Evolutionary conservation across 2,888 invertebrate species (phyloP).

Genomic region (Slavum lentiscoides): DNA sequence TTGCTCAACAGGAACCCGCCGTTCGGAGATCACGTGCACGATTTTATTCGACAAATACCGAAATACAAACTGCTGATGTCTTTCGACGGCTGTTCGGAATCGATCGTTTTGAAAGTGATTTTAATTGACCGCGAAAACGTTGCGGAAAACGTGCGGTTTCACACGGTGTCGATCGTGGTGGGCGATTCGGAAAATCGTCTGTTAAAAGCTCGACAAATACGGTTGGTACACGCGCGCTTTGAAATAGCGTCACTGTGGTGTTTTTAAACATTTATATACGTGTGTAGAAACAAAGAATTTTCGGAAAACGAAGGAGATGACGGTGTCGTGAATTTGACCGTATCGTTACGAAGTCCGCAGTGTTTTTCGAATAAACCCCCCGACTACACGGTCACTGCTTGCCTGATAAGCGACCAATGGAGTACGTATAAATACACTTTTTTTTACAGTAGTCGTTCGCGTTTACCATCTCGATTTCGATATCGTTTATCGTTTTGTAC

Average conservation of each 20-base stretch:
- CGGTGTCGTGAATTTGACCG: constrained; percentile 14
- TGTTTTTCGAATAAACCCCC: neutral
- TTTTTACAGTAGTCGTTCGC: no score
- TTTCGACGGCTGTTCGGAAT: neutral
- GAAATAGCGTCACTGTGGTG: no score
- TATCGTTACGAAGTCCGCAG: neutral
- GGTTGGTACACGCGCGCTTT: neutral
- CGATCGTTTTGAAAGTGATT: neutral
- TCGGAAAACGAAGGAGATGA: neutral
- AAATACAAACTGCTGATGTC: constrained; percentile 16
- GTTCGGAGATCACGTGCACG: constrained; percentile 70
- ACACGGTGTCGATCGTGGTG: constrained; percentile 32
- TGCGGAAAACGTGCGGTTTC: neutral
- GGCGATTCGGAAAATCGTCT: constrained; percentile 45
- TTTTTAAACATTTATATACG: no score
- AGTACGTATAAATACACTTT: neutral
- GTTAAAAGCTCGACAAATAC: constrained; percentile 23
- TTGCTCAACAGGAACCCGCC: constrained; percentile 68
- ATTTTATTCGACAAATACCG: constrained; percentile 57
- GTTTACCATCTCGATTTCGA: neutral
- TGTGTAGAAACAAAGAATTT: constrained; percentile 29
- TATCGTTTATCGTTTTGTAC: neutral
- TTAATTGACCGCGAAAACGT: constrained; percentile 17
- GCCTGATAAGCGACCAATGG: constrained; percentile 47
- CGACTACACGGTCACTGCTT: constrained; percentile 27